These are phyloP conservation scores for Phalacrocorax carbo DNA, from an alignment of 2,113 vertebrate genomes.

Conservation along the genomic window DNA sequence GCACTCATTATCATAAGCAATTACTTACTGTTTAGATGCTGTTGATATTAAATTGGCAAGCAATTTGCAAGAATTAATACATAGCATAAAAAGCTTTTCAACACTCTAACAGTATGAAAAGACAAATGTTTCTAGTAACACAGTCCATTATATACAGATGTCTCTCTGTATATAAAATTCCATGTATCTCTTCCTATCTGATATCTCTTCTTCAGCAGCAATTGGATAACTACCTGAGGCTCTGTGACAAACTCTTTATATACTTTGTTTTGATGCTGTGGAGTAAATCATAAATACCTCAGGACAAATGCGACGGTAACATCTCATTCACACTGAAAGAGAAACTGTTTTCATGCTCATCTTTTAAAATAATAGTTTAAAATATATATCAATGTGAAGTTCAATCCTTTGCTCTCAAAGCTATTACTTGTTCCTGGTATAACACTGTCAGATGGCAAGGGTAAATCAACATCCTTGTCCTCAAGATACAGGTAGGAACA, in stretches of 20 bases:
- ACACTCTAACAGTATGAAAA: slow-evolving; percentile 48
- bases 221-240: neutral
- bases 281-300: slow-evolving; percentile 18
- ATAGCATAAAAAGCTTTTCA: slow-evolving; percentile 60
- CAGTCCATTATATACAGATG: neutral
- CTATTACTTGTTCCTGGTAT: neutral
- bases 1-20: slow-evolving; percentile 84
- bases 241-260: slow-evolving; percentile 28
- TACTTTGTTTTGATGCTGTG: neutral
- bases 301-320: neutral
- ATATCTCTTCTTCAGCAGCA: neutral
- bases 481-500: neutral
- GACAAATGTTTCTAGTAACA: slow-evolving; percentile 32
- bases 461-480: neutral
- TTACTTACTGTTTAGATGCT: slow-evolving; percentile 84
- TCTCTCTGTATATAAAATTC: neutral
- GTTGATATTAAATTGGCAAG: slow-evolving; percentile 77
- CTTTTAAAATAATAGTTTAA: slow-evolving; percentile 27
- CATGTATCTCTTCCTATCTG: neutral
- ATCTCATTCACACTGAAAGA: neutral
- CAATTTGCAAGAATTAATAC: slow-evolving; percentile 81
- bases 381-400: neutral
- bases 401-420: slow-evolving; percentile 8
- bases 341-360: slow-evolving; percentile 28
- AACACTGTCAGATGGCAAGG: neutral